Conservation (phyloP, 2,888 invertebrate genomes). For the Octodonta nipae region DNA sequence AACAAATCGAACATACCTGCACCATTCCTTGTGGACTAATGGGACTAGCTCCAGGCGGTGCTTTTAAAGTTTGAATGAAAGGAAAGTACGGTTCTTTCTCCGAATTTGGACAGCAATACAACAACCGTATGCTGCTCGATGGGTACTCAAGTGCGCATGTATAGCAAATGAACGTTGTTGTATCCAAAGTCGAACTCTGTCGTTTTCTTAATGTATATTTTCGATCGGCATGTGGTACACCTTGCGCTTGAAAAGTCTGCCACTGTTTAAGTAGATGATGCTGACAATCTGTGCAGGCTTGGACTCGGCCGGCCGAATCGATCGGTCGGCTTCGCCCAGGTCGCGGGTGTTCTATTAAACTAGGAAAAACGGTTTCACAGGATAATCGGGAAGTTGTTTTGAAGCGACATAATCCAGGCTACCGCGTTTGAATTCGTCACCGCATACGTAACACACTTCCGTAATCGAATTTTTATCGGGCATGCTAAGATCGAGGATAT, state of each 20-base stretch:
- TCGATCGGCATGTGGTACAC: slow-evolving; percentile 62
- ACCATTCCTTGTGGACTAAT: slow-evolving; percentile 85
- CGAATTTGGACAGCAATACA: slow-evolving; percentile 73
- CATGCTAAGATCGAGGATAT: slow-evolving; percentile 80
- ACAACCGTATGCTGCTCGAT: slow-evolving; percentile 63
- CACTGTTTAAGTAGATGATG: slow-evolving; percentile 78
- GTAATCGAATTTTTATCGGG: slow-evolving; percentile 83
- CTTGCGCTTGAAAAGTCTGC: slow-evolving; percentile 53
- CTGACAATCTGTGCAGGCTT: slow-evolving; percentile 74
- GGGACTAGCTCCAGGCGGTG: slow-evolving; percentile 74
- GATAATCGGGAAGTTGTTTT: slow-evolving; percentile 37
- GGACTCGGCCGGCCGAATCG: slow-evolving; percentile 41
- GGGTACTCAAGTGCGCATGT: slow-evolving; percentile 74
- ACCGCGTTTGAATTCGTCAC: slow-evolving; percentile 73
- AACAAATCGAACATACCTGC: slow-evolving; percentile 76
- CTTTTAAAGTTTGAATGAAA: slow-evolving; percentile 67
- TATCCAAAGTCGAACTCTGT: slow-evolving; percentile 47
- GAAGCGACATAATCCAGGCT: slow-evolving; percentile 58
- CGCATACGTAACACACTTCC: slow-evolving; percentile 82
- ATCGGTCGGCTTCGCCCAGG: slow-evolving; percentile 58
- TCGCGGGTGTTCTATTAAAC: slow-evolving; percentile 64
- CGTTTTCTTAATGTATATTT: slow-evolving; percentile 70
- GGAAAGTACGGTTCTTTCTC: slow-evolving; percentile 84
- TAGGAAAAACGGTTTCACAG: slow-evolving; percentile 28
- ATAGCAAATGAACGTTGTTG: slow-evolving; percentile 74